Evolutionary conservation across 1,140 invertebrate species (phyloP).

Genomic region (Philaenus spumarius): DNA sequence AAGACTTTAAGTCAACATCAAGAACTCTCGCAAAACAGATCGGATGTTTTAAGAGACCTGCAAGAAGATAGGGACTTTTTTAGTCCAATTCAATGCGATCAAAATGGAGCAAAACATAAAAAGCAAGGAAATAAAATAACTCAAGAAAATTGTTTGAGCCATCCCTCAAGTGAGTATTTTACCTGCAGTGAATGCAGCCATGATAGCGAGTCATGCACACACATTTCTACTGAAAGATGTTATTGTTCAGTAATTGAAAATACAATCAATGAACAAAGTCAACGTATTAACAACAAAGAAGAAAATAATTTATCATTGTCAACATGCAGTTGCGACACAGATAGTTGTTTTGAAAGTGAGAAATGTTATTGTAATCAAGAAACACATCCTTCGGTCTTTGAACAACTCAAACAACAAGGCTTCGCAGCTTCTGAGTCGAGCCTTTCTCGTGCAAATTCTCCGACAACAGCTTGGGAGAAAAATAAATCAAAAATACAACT

Average conservation of each 20-base stretch:
- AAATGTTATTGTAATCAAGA: constrained; percentile 69
- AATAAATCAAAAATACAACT: constrained; percentile 35
- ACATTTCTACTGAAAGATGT: constrained; percentile 63
- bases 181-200: constrained; percentile 80
- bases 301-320: constrained; percentile 9
- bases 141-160: constrained; percentile 8
- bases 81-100: constrained; percentile 41
- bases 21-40: no score
- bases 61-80: constrained; percentile 63
- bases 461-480: constrained; percentile 31
- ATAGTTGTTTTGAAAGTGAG: constrained; percentile 79
- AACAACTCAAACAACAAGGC: constrained; percentile 46
- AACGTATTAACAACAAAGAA: background rate
- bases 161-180: constrained; percentile 50
- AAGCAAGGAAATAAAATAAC: background rate
- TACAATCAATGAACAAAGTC: background rate
- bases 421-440: constrained; percentile 47
- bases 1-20: no score
- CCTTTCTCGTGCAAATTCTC: constrained; percentile 34
- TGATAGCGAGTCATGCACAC: constrained; percentile 72
- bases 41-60: constrained; percentile 19
- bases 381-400: constrained; percentile 39
- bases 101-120: background rate
- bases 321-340: constrained; percentile 69
- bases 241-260: constrained; percentile 54